Base-by-base conservation (phyloP, 1,140 invertebrate genomes). In the Branchinecta lynchi region DNA sequence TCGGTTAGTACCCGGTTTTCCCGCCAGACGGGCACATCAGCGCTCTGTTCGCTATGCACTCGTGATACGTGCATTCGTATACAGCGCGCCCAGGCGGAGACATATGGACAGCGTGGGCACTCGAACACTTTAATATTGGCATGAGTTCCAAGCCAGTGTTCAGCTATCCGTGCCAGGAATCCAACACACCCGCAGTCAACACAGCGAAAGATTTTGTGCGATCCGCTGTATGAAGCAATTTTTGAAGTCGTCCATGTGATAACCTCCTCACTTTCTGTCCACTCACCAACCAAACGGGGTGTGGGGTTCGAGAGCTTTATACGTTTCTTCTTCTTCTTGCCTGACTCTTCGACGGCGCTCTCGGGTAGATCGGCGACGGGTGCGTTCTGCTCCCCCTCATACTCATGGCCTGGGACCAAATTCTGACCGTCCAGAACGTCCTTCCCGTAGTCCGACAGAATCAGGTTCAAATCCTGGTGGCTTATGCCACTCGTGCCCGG, bases 121-220 rank as follows among this genome's bases (percentile, higher is more conserved):
- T 86, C 80, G 81, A 89, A 88, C 60, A 86, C 86, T 70, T 86
- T 80, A 44, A 87, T 79, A 78, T 86, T 85, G 15, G 86, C 88
- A 77, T 91, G 89, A 8, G 88, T 84, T 45, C 89, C 89, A 44
- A 90, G 81, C 83, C 89, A 92, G 76, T 92, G 89, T 75, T 92
- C 89, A 0, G 88, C 89, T 6, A 90, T 83, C 10, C 89, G 81
- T 12, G 87, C 86, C 43, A 89, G 81, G 72, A 89, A 88, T 6
- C 86, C 86, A 66, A 89, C 86, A 75, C 87, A 86, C 73, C 90
- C 87, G 75, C 89, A 89, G 73, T 87, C 86, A 7, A 85, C 81
- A 78, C 87, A 89, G 73, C 86, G 84, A 79, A 88, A 88, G 60
- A 88, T 80, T 69, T 78, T 77, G 43, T 77, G 76, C 21, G 73